Evolutionary conservation across 2,888 invertebrate genomes (phyloP), one percentile per base, ranked within the genome.

Genomic region (Enchytraeus crypticus): DNA sequence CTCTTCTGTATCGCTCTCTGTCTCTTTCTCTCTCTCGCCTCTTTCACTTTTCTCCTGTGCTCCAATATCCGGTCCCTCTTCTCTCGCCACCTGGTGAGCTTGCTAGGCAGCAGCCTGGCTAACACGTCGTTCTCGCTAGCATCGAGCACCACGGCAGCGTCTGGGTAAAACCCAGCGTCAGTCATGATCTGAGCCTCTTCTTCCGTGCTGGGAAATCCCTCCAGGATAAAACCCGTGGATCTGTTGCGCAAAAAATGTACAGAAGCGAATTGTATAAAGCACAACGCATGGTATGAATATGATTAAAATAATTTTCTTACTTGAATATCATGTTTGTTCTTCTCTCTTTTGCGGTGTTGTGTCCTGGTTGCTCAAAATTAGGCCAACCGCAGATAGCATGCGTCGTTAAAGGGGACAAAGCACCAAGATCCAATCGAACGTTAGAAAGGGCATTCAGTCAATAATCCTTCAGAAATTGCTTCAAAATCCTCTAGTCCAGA

Each of bases 201-300:
- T 23, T 71, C 65, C 18, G 73, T 75, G 21, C 75, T 66, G 4
- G 79, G 79, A 62, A 77, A 80, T 23, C 78, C 79, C 61, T 79
- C 79, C 61, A 79, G 67, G 11, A 79, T 69, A 66, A 79, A 78
- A 1, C 79, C 79, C 43, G 75, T 75, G 0, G 74, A 75, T 60
- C 76, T 77, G 69, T 11, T 66, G 51, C 29, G 8, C n/a, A n/a
- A n/a, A n/a, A n/a, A n/a, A n/a, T n/a, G 21, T 8, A 34, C n/a
- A 8, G 11, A 27, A 32, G 18, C 29, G 5, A n/a, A 23, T 8
- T 18, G 30, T n/a, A 38, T 11, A 14, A 11, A 14, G n/a, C 11
- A 38, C 11, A 11, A 11, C 43, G 18, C 43, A 38, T 14, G 43
- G 11, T 38, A 18, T 18, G 43, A 14, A 11, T 18, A 11, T 38